Conservation (phyloP, 2,888 invertebrate species). For the Perizoma flavofasciatum region DNA sequence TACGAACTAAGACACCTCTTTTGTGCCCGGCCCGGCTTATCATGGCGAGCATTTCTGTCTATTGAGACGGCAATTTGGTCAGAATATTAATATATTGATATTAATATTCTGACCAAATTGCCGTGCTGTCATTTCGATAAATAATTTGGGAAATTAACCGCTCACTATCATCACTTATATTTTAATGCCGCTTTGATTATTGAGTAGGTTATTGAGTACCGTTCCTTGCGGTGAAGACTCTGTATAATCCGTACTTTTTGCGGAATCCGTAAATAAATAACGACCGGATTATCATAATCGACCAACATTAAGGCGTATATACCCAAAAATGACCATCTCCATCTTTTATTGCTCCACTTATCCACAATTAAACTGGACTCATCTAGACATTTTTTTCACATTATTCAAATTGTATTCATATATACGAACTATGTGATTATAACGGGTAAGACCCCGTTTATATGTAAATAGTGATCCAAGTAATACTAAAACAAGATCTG, state of each 20-base stretch:
- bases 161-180: no score
- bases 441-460: slow-evolving; percentile 37
- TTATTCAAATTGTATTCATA: slow-evolving; percentile 40
- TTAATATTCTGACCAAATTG: no score
- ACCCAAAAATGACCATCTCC: slow-evolving; percentile 23
- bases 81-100: no score
- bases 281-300: slow-evolving; percentile 26
- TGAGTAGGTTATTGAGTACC: slow-evolving; percentile 11
- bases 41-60: no score
- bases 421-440: slow-evolving; percentile 35
- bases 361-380: slow-evolving; percentile 33
- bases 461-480: slow-evolving; percentile 18
- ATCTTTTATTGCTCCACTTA: slow-evolving; percentile 31
- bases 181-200: neutral
- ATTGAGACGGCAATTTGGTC: no score
- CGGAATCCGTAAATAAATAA: slow-evolving; percentile 19
- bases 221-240: slow-evolving; percentile 17
- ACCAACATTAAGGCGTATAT: slow-evolving; percentile 29
- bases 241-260: slow-evolving; percentile 20
- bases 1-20: no score
- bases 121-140: no score
- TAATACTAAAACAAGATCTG: neutral
- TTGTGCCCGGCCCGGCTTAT: no score
- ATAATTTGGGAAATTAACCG: no score
- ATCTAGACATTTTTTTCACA: slow-evolving; percentile 26